Base-by-base conservation (phyloP, 2,797 vertebrate genomes). In the Erpetoichthys calabaricus region DNA sequence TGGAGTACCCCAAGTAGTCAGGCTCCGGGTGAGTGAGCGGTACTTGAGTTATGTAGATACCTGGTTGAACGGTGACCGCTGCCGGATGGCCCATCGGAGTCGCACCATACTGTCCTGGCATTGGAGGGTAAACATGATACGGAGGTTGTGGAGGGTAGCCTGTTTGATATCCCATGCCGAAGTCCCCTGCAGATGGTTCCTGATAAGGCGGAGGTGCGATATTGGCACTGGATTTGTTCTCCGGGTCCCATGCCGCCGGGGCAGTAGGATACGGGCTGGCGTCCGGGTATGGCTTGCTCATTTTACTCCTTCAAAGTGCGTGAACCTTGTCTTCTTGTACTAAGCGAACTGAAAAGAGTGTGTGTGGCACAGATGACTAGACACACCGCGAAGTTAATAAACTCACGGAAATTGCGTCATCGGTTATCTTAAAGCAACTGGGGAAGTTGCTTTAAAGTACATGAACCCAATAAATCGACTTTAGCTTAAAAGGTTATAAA, bases 1-100 rank as follows among this genome's bases (percentile, higher is more conserved):
- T 75, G 63, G 85, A 88, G 64, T 82, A 86, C 41, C 66, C 41
- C 76, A 87, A 1, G 72, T 85, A 82, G 67, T 86, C 83, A 0
- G 73, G 71, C 45, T 68, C 47, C 0, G 71, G 76, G 5, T 66
- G 3, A 0, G 6, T 2, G 58, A 82, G 67, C 1, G 76, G 71
- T 7, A 1, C 25, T 0, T 42, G 64, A 2, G 68, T 45, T 66
- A 78, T 63, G 3, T 47, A 78, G 5, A 75, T 47, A 0, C 71
- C 62, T 7, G 81, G 73, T 68, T 84, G 83, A 8, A 70, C 52
- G 0, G 63, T 62, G 42, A 84, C 59, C 1, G 60, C 4, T 7
- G 25, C 5, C 25, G 25, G 25, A 25, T 25, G 25, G 4, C 53
- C 53, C 53, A 42, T 8, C 25, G 25, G 25, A 51, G 66, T 63